phyloP scores from a whole-genome alignment of 2,888 invertebrate genomes.

The Lycia hirtaria region DNA sequence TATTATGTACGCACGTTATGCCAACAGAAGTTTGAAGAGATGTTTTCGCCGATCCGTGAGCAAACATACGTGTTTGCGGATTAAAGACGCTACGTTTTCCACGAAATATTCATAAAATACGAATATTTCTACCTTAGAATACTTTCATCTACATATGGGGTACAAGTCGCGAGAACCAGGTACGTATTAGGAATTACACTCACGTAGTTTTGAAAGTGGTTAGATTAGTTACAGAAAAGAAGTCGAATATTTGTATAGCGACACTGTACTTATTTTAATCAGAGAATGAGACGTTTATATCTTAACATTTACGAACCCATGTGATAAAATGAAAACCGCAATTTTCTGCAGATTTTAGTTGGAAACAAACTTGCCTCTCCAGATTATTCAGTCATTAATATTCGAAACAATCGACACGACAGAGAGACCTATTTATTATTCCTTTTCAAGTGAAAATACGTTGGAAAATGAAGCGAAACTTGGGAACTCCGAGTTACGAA shows the following conservation, averaged over 20 bases:
- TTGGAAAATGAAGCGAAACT: conserved; percentile 3
- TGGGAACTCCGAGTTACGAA: neutral
- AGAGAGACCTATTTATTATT: conserved; percentile 13
- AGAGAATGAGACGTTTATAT: too few species aligned
- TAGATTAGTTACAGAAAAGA: too few species aligned
- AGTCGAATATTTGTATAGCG: too few species aligned
- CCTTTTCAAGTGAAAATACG: conserved; percentile 11
- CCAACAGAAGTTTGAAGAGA: conserved; percentile 12
- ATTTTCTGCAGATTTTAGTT: too few species aligned
- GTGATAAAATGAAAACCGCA: too few species aligned
- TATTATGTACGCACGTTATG: conserved; percentile 1
- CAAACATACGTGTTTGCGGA: conserved; percentile 21
- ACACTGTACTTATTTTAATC: too few species aligned
- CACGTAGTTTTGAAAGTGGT: neutral
- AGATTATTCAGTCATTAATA: conserved; percentile 1
- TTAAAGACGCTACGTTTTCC: conserved; percentile 1
- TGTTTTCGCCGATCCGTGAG: conserved; percentile 19
- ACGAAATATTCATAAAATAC: conserved; percentile 2
- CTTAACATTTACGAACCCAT: too few species aligned
- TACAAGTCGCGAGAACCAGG: too few species aligned
- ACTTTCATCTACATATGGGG: too few species aligned
- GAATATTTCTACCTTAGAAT: neutral
- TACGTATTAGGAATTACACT: neutral
- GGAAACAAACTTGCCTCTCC: neutral
- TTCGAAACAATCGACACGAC: conserved; percentile 9